Base-by-base conservation (phyloP, 37 sponge, comb jelly and placozoan genomes). In the Agelas oroides region DNA sequence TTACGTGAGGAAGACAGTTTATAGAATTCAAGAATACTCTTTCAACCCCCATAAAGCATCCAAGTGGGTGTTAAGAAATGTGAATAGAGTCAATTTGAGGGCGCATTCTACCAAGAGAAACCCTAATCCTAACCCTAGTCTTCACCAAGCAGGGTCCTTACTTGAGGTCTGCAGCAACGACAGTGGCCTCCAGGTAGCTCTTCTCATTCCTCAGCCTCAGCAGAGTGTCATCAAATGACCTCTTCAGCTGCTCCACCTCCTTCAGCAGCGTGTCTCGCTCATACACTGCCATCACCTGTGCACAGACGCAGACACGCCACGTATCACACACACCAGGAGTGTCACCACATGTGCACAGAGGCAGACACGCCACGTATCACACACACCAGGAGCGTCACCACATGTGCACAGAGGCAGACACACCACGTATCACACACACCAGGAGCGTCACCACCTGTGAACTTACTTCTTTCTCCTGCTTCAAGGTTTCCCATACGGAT, bases 161-260 rank as follows among this genome's bases (percentile, higher is more conserved):
- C 46, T 73, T 87, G 69, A 94, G 70, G 46, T 94, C 93, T 28
- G 94, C 83, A 38, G 85, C 59, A n/a, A 92, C 87, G 32, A 96
- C 84, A 60, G 70, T 74, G 30, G 87, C 80, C 59, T 94, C 96
- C 59, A 90, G 72, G 14, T 87, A 31, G 23, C 39, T 58, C 73
- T 96, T 96, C 71, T 89, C 87, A 80, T 96, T 85, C 18, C 76
- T 57, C 38, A 98, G 92, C 12, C 74, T 38, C 55, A 70, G 8
- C 21, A 98, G 68, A 60, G 92, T 85, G 20, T 60, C 73, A 76
- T 98, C 96, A 77, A 98, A 98, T 36, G 76, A 81, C 8, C 41
- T 37, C 59, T 84, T 80, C 30, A 94, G 59, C 23, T 68, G 67
- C 30, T 83, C 66, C 23, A 96, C 82, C 75, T 98, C 86, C 25